These are phyloP conservation scores for Tridacna gigas DNA, from an alignment of 2,888 invertebrate species.

Conservation along the genomic window DNA sequence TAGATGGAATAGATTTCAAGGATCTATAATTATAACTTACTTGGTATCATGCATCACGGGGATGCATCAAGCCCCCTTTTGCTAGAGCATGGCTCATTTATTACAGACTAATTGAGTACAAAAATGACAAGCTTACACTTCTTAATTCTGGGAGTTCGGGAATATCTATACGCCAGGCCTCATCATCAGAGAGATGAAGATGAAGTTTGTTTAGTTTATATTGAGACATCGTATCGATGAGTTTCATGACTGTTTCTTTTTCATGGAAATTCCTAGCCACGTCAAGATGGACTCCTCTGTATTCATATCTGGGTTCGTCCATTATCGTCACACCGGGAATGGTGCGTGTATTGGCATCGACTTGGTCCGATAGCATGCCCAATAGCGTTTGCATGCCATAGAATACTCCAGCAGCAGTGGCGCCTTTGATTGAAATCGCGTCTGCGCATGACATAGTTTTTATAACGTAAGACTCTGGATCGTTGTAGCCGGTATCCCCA, in stretches of 20 bases:
- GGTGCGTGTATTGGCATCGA: constrained; percentile 27
- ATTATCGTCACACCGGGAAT: constrained; percentile 48
- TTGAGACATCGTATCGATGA: constrained; percentile 79
- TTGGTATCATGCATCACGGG: no score
- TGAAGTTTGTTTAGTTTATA: constrained; percentile 82
- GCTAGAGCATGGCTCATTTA: no score
- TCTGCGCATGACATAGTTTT: constrained; percentile 53
- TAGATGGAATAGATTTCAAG: no score
- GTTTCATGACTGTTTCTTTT: constrained; percentile 64
- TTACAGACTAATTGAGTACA: no score
- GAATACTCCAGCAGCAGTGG: constrained; percentile 58
- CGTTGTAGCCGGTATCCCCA: constrained; percentile 39
- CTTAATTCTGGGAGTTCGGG: constrained; percentile 78
- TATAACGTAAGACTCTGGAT: constrained; percentile 54
- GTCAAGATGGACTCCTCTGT: constrained; percentile 68
- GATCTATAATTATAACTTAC: no score
- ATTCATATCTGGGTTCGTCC: constrained; percentile 66
- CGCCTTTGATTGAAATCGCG: constrained; percentile 56
- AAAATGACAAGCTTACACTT: constrained; percentile 59
- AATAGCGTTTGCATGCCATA: constrained; percentile 67
- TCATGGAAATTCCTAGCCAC: constrained; percentile 68
- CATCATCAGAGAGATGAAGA: constrained; percentile 80
- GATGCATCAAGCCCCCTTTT: no score
- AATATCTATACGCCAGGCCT: constrained; percentile 81
- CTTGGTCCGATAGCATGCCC: constrained; percentile 46